These are phyloP conservation scores for Orientallactaga bullata DNA, from an alignment of 2,113 vertebrate species.

Conservation along the genomic window DNA sequence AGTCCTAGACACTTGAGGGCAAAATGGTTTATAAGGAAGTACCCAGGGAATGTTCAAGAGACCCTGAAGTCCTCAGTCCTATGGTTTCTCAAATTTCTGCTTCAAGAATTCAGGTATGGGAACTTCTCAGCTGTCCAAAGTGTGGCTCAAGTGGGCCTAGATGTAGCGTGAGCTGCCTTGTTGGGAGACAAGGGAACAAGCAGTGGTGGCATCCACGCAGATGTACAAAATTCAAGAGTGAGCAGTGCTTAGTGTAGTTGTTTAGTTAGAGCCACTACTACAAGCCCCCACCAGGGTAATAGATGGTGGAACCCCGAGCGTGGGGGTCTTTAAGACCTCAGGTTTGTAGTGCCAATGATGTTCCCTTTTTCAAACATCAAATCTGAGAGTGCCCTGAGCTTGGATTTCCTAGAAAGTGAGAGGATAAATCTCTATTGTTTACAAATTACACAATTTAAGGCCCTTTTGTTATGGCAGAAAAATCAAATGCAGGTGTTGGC, in stretches of 20 bases:
- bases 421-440: not conserved
- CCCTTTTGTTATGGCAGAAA: not conserved
- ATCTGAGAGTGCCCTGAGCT: not conserved
- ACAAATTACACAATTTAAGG: not conserved
- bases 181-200: too few species aligned
- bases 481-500: not conserved
- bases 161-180: too few species aligned
- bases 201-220: too few species aligned
- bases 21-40: not conserved
- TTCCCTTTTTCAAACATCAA: not conserved
- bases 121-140: not conserved
- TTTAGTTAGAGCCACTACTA: not conserved
- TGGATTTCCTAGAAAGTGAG: not conserved
- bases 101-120: not conserved
- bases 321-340: not conserved
- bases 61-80: not conserved
- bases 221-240: too few species aligned
- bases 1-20: too few species aligned
- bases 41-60: not conserved
- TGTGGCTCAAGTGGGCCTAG: not conserved
- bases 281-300: too few species aligned
- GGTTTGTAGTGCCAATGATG: too few species aligned
- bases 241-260: not conserved
- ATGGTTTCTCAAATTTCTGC: not conserved
- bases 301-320: not conserved